Evolutionary conservation across 1,140 invertebrate species (phyloP).

Genomic region (Eciton burchellii): DNA sequence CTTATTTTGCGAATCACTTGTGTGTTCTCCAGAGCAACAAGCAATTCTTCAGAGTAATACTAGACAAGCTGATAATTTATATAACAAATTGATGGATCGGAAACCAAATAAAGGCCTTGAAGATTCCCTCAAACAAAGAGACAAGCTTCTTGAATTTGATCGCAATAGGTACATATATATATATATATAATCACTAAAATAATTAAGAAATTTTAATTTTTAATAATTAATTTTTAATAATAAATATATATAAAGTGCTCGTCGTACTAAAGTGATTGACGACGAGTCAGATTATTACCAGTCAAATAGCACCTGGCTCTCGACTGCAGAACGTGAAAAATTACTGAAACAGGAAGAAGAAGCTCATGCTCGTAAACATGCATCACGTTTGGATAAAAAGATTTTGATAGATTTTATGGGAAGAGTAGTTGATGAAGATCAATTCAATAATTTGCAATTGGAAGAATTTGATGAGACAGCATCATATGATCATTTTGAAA

Average conservation of each 20-base stretch:
- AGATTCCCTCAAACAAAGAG: slow-evolving; percentile 92
- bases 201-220: neutral
- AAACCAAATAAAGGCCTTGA: slow-evolving; percentile 87
- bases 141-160: slow-evolving; percentile 95
- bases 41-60: slow-evolving; percentile 88
- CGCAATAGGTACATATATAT: slow-evolving; percentile 88
- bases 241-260: slow-evolving; percentile 85
- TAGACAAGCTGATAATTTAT: slow-evolving; percentile 90
- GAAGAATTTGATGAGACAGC: slow-evolving; percentile 82
- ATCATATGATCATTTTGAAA: slow-evolving; percentile 32
- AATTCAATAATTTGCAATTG: slow-evolving; percentile 73
- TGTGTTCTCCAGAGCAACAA: slow-evolving; percentile 92
- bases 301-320: slow-evolving; percentile 93
- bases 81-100: slow-evolving; percentile 89
- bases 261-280: slow-evolving; percentile 96
- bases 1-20: slow-evolving; percentile 94
- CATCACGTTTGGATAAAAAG: slow-evolving; percentile 89
- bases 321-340: slow-evolving; percentile 89
- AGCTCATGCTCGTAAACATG: slow-evolving; percentile 89
- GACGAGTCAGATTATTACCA: slow-evolving; percentile 98
- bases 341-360: slow-evolving; percentile 90
- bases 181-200: slow-evolving; percentile 7
- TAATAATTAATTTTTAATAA: neutral
- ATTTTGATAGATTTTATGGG: slow-evolving; percentile 93
- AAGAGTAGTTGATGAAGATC: slow-evolving; percentile 85